Evolutionary conservation across 2,113 vertebrate genomes (phyloP).

Genomic region (Thunnus thynnus): DNA sequence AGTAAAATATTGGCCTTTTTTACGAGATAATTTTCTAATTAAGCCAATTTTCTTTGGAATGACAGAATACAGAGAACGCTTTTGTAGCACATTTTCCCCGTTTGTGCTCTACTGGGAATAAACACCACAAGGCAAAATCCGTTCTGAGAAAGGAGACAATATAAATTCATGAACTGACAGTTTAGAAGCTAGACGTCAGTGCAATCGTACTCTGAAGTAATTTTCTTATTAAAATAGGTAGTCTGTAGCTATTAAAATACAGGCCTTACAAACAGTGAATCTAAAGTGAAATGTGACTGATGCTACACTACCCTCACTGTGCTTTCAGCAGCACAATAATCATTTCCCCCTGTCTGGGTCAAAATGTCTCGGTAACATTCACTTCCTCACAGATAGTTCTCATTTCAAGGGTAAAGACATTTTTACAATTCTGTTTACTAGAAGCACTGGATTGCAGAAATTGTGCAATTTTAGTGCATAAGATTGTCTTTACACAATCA

Average conservation of each 20-base stretch:
- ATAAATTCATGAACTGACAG: not conserved
- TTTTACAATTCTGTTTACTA: constrained; percentile 70
- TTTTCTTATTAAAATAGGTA: not conserved
- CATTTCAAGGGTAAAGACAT: constrained; percentile 73
- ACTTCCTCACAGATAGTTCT: constrained; percentile 85
- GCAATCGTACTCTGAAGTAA: not conserved
- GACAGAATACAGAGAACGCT: not conserved
- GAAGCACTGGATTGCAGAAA: constrained; percentile 45
- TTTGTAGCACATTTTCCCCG: not conserved
- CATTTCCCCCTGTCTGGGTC: constrained; percentile 84
- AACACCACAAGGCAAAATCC: not conserved
- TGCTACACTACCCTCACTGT: constrained; percentile 14
- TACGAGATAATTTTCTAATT: not conserved
- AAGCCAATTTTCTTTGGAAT: constrained; percentile 31
- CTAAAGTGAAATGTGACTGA: constrained; percentile 24
- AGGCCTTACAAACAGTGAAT: not conserved
- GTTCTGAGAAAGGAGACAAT: not conserved
- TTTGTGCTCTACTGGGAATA: not conserved
- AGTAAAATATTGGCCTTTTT: not conserved
- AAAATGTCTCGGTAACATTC: constrained; percentile 75
- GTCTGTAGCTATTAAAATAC: not conserved
- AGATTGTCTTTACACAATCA: constrained; percentile 1
- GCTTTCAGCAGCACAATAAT: constrained; percentile 67
- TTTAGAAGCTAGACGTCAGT: not conserved
- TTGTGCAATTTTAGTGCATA: constrained; percentile 39